Conservation (phyloP, 2,888 invertebrate genomes). For the Agrotis clavis region DNA sequence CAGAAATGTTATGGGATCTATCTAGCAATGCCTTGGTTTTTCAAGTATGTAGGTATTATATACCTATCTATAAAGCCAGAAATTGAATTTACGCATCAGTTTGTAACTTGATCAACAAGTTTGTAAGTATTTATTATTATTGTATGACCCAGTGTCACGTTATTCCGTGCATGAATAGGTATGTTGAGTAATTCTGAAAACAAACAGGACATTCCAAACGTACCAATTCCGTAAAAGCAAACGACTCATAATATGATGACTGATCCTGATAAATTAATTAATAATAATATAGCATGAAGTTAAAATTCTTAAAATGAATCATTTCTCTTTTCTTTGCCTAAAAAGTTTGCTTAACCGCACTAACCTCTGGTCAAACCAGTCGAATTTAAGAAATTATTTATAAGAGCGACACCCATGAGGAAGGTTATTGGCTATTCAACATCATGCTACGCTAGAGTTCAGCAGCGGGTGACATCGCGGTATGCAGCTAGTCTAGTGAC, state of each 20-base stretch:
- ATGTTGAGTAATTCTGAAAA: constrained; percentile 30
- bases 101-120: not conserved
- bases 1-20: not conserved
- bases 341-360: no score
- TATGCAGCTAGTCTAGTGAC: not conserved
- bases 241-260: constrained; percentile 2
- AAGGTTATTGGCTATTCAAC: no score
- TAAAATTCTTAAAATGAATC: not conserved
- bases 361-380: no score
- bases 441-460: no score
- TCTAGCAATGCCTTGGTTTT: not conserved
- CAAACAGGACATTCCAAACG: constrained; percentile 32
- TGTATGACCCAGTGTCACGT: not conserved
- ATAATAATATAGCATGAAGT: not conserved
- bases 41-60: not conserved
- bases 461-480: no score
- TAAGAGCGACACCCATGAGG: no score
- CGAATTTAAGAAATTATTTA: no score
- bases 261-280: not conserved
- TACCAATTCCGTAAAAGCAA: constrained; percentile 1
- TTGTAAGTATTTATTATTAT: constrained; percentile 10
- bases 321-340: no score
- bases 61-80: not conserved
- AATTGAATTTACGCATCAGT: not conserved
- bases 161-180: constrained; percentile 28